Evolutionary conservation across 2,113 vertebrate genomes (phyloP).

Genomic region (Podarcis cretensis): DNA sequence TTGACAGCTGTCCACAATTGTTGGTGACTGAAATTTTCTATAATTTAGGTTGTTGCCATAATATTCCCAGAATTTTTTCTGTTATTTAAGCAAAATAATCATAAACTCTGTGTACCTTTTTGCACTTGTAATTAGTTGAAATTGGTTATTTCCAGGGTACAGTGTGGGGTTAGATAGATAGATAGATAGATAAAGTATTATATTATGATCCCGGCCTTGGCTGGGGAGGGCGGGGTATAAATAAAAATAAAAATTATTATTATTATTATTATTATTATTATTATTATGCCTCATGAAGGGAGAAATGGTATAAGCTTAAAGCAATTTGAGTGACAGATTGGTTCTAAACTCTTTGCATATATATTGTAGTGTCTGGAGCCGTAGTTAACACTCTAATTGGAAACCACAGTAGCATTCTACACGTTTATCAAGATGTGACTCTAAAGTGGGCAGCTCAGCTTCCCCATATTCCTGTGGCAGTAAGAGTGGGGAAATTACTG

Average conservation of each 20-base stretch:
- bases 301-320: neutral
- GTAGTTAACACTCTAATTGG: constrained; percentile 88
- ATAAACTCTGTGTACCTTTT: neutral
- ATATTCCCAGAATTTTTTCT: neutral
- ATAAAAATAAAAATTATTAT: too few species aligned
- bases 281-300: neutral
- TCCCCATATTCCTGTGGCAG: constrained; percentile 84
- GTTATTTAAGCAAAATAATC: neutral
- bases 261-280: too few species aligned
- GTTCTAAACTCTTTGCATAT: constrained; percentile 39
- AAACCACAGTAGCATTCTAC: constrained; percentile 90
- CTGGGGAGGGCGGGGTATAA: too few species aligned
- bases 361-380: constrained; percentile 84
- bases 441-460: constrained; percentile 95
- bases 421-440: constrained; percentile 92
- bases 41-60: neutral
- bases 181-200: too few species aligned
- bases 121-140: neutral
- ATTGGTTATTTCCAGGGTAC: neutral
- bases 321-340: neutral
- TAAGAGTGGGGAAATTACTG: constrained; percentile 88
- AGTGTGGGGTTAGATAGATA: too few species aligned
- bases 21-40: neutral
- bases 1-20: too few species aligned
- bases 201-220: too few species aligned